Base-by-base conservation (phyloP, 2,797 vertebrate genomes). In the Phrynocephalus forsythii region DNA sequence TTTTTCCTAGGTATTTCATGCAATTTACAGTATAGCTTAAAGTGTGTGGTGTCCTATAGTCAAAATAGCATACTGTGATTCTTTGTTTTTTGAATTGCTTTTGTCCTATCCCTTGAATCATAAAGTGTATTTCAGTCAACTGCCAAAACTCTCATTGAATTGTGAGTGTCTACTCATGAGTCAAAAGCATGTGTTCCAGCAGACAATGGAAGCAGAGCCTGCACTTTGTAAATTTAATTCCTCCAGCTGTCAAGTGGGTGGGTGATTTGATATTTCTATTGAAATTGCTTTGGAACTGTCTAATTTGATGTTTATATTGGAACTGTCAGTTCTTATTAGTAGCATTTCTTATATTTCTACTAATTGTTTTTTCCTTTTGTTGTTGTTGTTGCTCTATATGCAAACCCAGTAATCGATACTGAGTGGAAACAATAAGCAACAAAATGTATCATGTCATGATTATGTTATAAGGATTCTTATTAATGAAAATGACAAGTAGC, bases 221-320 rank as follows among this genome's bases (percentile, higher is more conserved):
- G 28, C 18, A 79, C 30, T 84, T 79, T 33, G n/a, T 72, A 50
- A 79, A 0, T 28, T 3, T 20, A 67, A 10, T 7, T 66, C 28
- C 28, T 66, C 18, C 76, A 84, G 28, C 28, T 72, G 63, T 80
- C 69, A 84, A 48, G 16, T 20, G 6, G 8, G 44, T 63, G 13
- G 60, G 60, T 73, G n/a, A 50, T 73, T 73, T 86, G 50, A 73
- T 73, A 69, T 80, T 63, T 71, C 72, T 79, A 44, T 63, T n/a
- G 67, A 50, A 85, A 85, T 8, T 67, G 38, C 22, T 28, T 81
- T 82, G 44, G 60, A 72, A 88, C 9, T 72, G 20, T 79, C n/a
- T 73, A 48, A 63, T 88, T 79, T 84, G 76, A 79, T 73, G 48
- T 20, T 60, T 87, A 82, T 68, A 83, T 72, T 72, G 87, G 50